Evolutionary conservation across 2,797 vertebrate species (phyloP), one percentile per base, ranked within the genome.

Genomic region (Fringilla coelebs): DNA sequence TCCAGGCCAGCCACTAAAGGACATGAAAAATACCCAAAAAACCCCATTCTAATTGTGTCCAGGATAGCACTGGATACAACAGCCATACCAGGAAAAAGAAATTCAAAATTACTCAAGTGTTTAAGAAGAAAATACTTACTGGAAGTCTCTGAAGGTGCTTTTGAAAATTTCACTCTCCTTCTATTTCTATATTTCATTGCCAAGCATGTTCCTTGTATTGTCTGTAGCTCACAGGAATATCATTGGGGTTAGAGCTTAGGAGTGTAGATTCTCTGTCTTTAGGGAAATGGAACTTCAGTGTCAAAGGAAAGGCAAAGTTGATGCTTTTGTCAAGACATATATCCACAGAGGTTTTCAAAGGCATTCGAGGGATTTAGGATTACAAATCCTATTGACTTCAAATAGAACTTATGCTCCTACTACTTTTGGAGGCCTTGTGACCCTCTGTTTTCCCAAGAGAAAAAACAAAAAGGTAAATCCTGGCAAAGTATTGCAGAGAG

Each of bases 321-420:
- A 54, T 76, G 63, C 13, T 96, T 93, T 90, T 76, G 82, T 90
- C 94, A 82, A 86, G 60, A 46, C 46, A 29, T 12, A 41, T 34
- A 70, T 76, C 82, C 88, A 55, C 73, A 29, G 76, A 49, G 76
- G 52, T 86, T 91, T 93, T 71, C 57, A 81, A 67, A 92, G n/a
- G 58, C 60, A 49, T 94, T 90, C 24, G 31, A 46, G 57, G 63
- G 91, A 93, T 93, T 95, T 95, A 67, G 88, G 63, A 81, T 94
- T 92, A 86, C 79, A 96, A 93, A 93, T 91, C 63, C 84, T 84
- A 36, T 75, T 88, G 80, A 89, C 80, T 93, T 96, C 83, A 88
- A 76, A 63, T 73, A 41, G 20, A 78, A 85, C 63, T 86, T 76
- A 7, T 7, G 16, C 32, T 91, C 66, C 63, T 76, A 7, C 82